Evolutionary conservation across 2,888 invertebrate species (phyloP), one percentile per base, ranked within the genome.

Genomic region (Eupithecia dodoneata): DNA sequence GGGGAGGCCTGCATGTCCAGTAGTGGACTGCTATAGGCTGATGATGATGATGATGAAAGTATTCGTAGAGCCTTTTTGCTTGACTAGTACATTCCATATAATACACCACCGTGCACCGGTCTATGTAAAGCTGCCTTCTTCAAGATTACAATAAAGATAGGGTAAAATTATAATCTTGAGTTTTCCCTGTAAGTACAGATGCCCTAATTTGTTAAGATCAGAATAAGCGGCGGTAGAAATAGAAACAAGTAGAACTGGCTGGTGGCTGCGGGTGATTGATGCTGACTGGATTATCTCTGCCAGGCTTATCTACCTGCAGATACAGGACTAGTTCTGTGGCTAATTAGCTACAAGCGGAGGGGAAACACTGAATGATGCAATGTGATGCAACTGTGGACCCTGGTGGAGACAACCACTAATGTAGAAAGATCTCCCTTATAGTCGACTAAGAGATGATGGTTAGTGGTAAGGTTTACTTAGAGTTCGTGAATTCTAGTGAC

Each of bases 321-420:
- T 67, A 74, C 30, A 63, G 72, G 45, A 77, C 77, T 63, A 72
- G 77, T 77, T 74, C 72, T 45, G 63, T 18, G 41, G 72, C 63
- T 77, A 77, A 77, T 77, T 77, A 77, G 72, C 73, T 77, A 75
- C 77, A 73, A 75, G 65, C 70, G 71, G 52, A 75, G 59, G 75
- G 66, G 74, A 18, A 77, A 74, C 15, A 42, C 63, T 42, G n/a
- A 70, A 49, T 30, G 18, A 47, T 12, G 70, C 70, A 70, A 70
- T 70, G 5, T 49, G 12, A 66, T 70, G 0, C 47, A 18, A 47
- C 9, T 67, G n/a, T 67, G 5, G 10, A 49, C 13, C 18, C 18
- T 9, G 3, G 18, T 59, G 18, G 3, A 59, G 1, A 59, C 55
- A 55, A 55, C 0, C 7, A 55, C n/a, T n/a, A 6, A 55, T 13